phyloP scores from a whole-genome alignment of 2,797 vertebrate genomes.

The Pseudochirops cupreus region DNA sequence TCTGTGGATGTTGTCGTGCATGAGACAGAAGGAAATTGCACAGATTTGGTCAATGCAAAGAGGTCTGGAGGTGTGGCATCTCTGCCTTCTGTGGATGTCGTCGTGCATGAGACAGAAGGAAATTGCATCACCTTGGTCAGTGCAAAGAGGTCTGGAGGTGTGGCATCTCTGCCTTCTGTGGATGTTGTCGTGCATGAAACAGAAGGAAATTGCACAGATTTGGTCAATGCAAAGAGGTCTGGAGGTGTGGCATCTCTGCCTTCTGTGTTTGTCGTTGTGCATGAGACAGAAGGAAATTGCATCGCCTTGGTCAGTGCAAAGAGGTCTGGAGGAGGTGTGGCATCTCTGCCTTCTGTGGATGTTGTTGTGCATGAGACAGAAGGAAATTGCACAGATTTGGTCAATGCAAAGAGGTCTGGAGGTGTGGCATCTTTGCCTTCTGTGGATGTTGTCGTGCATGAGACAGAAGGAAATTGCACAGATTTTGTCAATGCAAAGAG shows the following conservation, averaged over 20 bases:
- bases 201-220: too few species aligned
- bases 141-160: neutral
- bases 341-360: neutral
- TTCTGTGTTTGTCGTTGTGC: too few species aligned
- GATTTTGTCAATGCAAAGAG: neutral
- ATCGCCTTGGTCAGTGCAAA: too few species aligned
- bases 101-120: neutral
- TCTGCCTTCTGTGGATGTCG: neutral
- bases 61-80: too few species aligned
- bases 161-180: neutral
- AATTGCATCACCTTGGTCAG: neutral
- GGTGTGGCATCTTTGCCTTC: neutral
- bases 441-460: neutral
- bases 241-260: too few species aligned
- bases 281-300: too few species aligned
- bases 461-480: neutral
- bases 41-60: too few species aligned
- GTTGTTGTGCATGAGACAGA: neutral
- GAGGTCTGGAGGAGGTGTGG: too few species aligned
- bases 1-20: too few species aligned
- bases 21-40: too few species aligned
- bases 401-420: neutral
- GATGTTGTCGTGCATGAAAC: too few species aligned
- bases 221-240: too few species aligned
- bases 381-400: neutral